Conservation (phyloP, 2,888 invertebrate species). For the Leucophenga maculata region DNA sequence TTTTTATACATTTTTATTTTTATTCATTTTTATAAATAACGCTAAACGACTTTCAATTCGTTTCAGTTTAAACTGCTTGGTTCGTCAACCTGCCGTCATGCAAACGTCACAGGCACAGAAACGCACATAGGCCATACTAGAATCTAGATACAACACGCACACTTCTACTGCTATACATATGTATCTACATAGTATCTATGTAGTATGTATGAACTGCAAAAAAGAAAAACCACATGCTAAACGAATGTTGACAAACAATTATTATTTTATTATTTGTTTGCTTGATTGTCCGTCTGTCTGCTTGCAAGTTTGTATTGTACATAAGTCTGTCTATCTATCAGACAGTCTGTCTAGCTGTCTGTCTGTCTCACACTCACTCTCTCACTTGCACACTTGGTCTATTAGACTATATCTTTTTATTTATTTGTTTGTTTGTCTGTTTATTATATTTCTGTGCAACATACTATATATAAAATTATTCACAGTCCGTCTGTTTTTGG, state of each 20-base stretch:
- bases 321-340: neutral
- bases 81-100: conserved; percentile 25
- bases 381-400: neutral
- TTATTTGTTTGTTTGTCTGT: neutral
- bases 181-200: too few relatives aligned
- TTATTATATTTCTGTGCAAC: neutral
- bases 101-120: conserved; percentile 21
- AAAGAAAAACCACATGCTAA: conserved; percentile 57
- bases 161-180: conserved; percentile 32
- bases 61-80: neutral
- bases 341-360: neutral
- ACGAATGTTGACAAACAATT: conserved; percentile 51
- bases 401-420: conserved; percentile 6
- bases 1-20: neutral
- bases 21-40: neutral
- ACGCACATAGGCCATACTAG: conserved; percentile 16
- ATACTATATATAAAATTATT: conserved; percentile 2
- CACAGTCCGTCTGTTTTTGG: neutral
- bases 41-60: neutral
- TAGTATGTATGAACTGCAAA: conserved; percentile 7
- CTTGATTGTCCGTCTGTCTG: conserved; percentile 7
- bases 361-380: conserved; percentile 8
- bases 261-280: conserved; percentile 59
- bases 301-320: too few relatives aligned
- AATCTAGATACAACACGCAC: conserved; percentile 20